Evolutionary conservation across 2,797 vertebrate species (phyloP).

Genomic region (Gymnopithys bicolor): DNA sequence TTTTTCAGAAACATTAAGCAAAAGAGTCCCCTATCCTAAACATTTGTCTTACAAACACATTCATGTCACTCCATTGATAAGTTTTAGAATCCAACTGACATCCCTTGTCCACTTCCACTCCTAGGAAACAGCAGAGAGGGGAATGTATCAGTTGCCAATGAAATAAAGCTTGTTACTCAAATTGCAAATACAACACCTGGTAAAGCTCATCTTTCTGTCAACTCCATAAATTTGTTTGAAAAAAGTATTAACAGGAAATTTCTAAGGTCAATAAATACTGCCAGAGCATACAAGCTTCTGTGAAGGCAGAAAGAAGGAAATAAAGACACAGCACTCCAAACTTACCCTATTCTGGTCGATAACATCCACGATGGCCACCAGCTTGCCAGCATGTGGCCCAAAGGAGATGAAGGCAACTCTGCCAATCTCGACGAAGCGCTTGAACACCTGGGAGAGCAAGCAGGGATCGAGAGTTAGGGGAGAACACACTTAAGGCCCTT

Average conservation of each 20-base stretch:
- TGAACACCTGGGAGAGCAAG: conserved; percentile 87
- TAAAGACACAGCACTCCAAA: fast-evolving
- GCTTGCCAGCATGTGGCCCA: conserved; percentile 91
- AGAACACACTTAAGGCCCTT: fast-evolving
- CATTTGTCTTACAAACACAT: neutral
- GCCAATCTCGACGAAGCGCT: conserved; percentile 96
- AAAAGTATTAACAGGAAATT: neutral
- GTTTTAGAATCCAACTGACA: neutral
- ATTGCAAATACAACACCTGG: neutral
- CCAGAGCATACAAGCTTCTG: fast-evolving
- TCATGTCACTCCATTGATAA: neutral
- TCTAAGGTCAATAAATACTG: fast-evolving
- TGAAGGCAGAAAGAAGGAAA: neutral
- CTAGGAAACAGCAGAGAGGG: neutral
- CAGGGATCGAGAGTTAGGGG: fast-evolving
- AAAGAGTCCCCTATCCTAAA: neutral
- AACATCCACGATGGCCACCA: conserved; percentile 96
- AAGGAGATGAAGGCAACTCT: conserved; percentile 93
- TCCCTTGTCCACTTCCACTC: neutral
- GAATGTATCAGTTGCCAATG: fast-evolving
- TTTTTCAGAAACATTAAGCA: neutral
- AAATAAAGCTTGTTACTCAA: neutral
- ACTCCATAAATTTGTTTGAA: neutral
- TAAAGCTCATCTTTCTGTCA: fast-evolving
- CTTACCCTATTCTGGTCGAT: conserved; percentile 96